Percentiles rank a stretch among this genome's conserved stretches.
Conservation (phyloP, 2,113 vertebrate genomes). For the Hypanus sabinus region DNA sequence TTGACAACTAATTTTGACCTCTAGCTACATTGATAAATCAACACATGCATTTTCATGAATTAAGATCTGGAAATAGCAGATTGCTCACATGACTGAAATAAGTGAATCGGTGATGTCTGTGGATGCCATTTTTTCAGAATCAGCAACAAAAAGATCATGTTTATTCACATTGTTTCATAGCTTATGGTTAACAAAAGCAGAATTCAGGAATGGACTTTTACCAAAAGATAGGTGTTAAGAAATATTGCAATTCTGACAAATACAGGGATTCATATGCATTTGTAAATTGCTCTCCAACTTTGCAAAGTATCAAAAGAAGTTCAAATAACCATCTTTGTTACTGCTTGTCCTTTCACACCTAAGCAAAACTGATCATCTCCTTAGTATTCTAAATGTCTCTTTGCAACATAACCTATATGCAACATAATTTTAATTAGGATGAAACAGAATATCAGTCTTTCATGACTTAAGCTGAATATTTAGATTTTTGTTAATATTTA, state of each 20-base stretch:
- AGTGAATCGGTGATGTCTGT: not conserved
- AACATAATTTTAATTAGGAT: not conserved
- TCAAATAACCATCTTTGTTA: not conserved
- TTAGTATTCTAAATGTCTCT: not conserved
- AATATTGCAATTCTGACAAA: not conserved
- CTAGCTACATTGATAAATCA: conserved; percentile 20
- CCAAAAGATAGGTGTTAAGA: not conserved
- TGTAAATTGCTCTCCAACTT: not conserved
- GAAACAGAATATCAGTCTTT: not conserved
- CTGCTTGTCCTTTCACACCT: not conserved
- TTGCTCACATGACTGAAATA: not conserved
- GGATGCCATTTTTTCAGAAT: not conserved
- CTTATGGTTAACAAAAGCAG: not conserved
- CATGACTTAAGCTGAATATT: not conserved
- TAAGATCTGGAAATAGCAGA: not conserved
- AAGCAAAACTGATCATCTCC: not conserved
- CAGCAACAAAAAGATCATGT: not conserved
- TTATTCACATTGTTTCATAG: not conserved
- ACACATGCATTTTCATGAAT: not conserved
- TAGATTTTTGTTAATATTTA: not conserved
- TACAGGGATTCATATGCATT: not conserved
- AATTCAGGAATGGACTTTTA: not conserved
- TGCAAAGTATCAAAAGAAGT: not conserved
- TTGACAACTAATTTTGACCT: not conserved
- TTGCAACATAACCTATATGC: not conserved